phyloP scores from a whole-genome alignment of 2,797 vertebrate species.

The Squalus acanthias region DNA sequence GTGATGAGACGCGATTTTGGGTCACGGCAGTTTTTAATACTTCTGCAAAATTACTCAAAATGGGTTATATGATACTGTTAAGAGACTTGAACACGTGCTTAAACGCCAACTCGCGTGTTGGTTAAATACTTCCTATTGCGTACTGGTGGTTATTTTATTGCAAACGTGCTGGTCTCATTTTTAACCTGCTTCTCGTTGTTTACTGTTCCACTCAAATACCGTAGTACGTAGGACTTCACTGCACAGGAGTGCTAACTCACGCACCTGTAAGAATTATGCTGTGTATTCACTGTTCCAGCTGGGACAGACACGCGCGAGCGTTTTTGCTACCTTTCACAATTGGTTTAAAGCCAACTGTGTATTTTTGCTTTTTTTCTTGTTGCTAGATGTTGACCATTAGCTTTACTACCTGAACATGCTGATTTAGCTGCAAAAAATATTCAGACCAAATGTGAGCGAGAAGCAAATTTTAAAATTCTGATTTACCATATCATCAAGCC shows the following conservation, averaged over 20 bases:
- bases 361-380: background rate
- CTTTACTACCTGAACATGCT: background rate
- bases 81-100: background rate
- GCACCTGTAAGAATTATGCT: background rate
- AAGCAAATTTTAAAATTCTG: background rate
- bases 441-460: background rate
- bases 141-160: background rate
- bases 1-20: background rate
- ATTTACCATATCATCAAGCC: conserved; percentile 6
- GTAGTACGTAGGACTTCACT: background rate
- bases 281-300: background rate
- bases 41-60: background rate
- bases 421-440: background rate
- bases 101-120: background rate
- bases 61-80: background rate
- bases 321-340: background rate
- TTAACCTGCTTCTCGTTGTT: background rate
- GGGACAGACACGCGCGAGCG: no score
- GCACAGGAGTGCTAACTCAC: background rate
- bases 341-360: background rate
- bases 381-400: background rate
- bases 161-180: background rate
- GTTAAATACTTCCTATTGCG: background rate
- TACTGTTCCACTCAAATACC: background rate
- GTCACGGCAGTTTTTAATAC: background rate